Evolutionary conservation across 2,888 invertebrate genomes (phyloP), one percentile per base, ranked within the genome.

Genomic region (Pristionchus maxplancki): DNA sequence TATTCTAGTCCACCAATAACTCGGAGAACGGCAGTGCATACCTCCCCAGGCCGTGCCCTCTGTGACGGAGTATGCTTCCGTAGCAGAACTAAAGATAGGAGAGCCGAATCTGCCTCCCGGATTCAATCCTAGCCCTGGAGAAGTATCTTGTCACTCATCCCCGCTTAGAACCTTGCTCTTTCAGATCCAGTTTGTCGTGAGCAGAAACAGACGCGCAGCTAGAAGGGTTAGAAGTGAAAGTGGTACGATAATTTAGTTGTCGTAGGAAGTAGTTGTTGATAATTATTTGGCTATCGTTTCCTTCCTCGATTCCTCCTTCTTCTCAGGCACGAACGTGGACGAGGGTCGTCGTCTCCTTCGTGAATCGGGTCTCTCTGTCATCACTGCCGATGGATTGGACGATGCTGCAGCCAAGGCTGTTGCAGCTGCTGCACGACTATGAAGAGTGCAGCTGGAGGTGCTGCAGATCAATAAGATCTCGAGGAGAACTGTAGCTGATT

Each of bases 371-470:
- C 96, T 99, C 85, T 96, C 97, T 37, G 97, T 99, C 90, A 96
- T 96, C 88, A 97, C 97, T 48, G 97, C 98, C 13, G 96, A 96
- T 90, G 96, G 97, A 95, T 96, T 99, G 89, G 98, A 98, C 93
- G 97, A 98, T 95, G 99, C 98, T 24, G 99, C 99, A 0, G 96
- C 96, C 94, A 97, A 97, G 95, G 98, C 97, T 83, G 98, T 98
- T 3, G 88, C 81, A 20, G 81, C 89, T 48, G 89, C 85, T 50
- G 85, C 83, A 4, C 48, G 24, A 34, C 34, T 20, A 3, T 71
- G 37, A 64, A 24, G 9, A 37, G 8, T 71, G 71, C 28, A 78
- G 44, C 78, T 40, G 24, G 20, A 13, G 11, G 5, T 78, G 40
- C 37, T 34, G 71, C 34, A 37, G 44, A 78, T 78, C 78, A 20